Conservation (phyloP, 2,797 vertebrate genomes). For the Acanthurus leucopareius region DNA sequence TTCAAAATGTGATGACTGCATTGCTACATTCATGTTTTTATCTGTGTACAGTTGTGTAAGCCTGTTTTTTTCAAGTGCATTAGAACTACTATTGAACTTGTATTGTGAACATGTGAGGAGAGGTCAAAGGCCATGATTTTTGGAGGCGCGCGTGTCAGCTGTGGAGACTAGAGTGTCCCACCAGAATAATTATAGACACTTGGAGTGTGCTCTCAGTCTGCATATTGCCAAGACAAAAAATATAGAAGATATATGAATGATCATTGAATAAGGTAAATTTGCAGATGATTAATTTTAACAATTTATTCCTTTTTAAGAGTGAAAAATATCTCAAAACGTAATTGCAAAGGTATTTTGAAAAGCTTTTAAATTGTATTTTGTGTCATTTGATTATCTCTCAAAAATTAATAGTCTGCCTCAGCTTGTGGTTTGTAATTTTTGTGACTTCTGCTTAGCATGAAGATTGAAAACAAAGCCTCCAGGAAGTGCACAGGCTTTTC, state of each 20-base stretch:
- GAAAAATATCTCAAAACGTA: neutral
- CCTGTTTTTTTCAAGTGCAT: constrained; percentile 83
- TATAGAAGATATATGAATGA: neutral
- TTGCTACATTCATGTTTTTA: constrained; percentile 77
- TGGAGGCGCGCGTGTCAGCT: constrained; percentile 49
- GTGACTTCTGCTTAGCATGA: neutral
- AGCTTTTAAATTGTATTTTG: neutral
- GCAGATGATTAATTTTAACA: neutral
- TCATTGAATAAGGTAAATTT: neutral
- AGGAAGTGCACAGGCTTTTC: too few relatives aligned
- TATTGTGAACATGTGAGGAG: constrained; percentile 77
- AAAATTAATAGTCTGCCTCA: neutral
- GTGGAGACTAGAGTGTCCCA: constrained; percentile 44
- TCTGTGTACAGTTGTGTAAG: constrained; percentile 80
- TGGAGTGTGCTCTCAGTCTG: neutral
- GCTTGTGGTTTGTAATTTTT: neutral
- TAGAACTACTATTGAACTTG: constrained; percentile 86
- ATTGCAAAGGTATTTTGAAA: neutral
- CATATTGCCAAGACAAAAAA: neutral
- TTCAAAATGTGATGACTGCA: constrained; percentile 84
- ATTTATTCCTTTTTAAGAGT: constrained; percentile 15
- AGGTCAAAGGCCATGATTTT: constrained; percentile 53
- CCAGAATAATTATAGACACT: constrained; percentile 28
- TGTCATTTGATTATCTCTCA: neutral
- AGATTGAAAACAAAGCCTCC: neutral